phyloP scores from a whole-genome alignment of 2,797 vertebrate species.

The Gadopsis bispinosus region DNA sequence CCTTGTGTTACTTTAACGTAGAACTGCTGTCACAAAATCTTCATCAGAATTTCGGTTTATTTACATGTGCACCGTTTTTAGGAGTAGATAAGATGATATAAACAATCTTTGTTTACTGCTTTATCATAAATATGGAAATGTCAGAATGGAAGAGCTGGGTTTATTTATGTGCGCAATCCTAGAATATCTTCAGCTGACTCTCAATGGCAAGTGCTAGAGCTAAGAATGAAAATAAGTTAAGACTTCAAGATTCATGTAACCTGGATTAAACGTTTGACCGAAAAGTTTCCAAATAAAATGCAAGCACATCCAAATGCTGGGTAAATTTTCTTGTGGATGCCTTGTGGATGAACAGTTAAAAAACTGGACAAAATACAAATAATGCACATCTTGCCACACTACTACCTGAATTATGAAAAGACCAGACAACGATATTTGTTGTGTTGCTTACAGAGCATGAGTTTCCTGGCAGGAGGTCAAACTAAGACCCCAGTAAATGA shows the following conservation, averaged over 20 bases:
- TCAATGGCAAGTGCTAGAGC: not conserved
- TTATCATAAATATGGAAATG: slow-evolving; percentile 45
- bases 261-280: slow-evolving; percentile 21
- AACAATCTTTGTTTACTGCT: slow-evolving; percentile 47
- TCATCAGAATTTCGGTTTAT: slow-evolving; percentile 22
- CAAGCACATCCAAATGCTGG: slow-evolving; percentile 20
- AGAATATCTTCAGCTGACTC: slow-evolving; percentile 43
- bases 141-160: slow-evolving; percentile 15
- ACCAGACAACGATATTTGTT: slow-evolving; percentile 4
- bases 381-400: slow-evolving; percentile 10
- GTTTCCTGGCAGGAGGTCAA: slow-evolving; percentile 41
- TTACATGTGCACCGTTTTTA: slow-evolving; percentile 26
- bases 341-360: not conserved
- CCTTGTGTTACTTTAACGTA: slow-evolving; percentile 31
- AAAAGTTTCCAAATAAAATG: slow-evolving; percentile 12
- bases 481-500: slow-evolving; percentile 20
- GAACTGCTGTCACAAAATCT: slow-evolving; percentile 41
- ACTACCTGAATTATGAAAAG: slow-evolving; percentile 41
- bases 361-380: slow-evolving; percentile 8
- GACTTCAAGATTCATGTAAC: slow-evolving; percentile 16
- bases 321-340: not conserved
- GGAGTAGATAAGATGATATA: slow-evolving; percentile 39
- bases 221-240: not conserved
- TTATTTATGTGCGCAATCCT: slow-evolving; percentile 27
- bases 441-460: slow-evolving; percentile 28